Base-by-base conservation (phyloP, 2,113 vertebrate species). In the Ploceus nigricollis region DNA sequence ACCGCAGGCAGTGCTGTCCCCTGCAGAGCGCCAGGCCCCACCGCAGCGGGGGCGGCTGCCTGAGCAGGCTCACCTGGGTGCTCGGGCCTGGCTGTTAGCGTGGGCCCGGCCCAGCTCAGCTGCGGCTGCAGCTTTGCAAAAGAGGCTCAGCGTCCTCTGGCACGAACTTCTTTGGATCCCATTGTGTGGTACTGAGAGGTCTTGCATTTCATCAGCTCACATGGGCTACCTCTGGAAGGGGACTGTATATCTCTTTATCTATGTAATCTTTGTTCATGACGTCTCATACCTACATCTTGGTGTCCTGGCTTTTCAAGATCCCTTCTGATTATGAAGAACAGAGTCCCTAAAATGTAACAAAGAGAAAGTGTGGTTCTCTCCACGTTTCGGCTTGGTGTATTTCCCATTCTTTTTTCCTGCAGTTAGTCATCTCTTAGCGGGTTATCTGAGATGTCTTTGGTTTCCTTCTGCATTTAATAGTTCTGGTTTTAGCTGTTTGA, bases 1-100 rank as follows among this genome's bases (percentile, higher is more conserved):
- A 31, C 15, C 1, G 0, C 24, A 6, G 69, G 45, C 61, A 48
- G 0, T 5, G 15, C 5, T 57, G 58, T 28, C 10, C 44, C 58
- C 40, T 65, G 15, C 54, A 10, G 31, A 19, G 23, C 23, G 30
- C 35, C 66, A 39, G 51, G 27, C 3, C 13, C n/a, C 53, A 17
- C 3, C 58, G 2, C 33, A 12, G 30, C 1, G 0, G 48, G 31
- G 23, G 4, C 22, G 17, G 27, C 64, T 33, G 48, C 64, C 31
- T 13, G 15, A 20, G 28, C 42, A 6, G 31, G 24, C 35, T 68
- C 2, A 0, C 40, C 51, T 10, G 58, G 7, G 3, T 4, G 66
- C 18, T 7, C 10, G 22, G 25, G 42, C 23, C 48, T 21, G 51
- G 50, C n/a, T 40, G 1, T 33, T 3, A 16, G 13, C 20, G 10